Conservation (phyloP, 2,113 vertebrate genomes). For the Xyrauchen texanus region DNA sequence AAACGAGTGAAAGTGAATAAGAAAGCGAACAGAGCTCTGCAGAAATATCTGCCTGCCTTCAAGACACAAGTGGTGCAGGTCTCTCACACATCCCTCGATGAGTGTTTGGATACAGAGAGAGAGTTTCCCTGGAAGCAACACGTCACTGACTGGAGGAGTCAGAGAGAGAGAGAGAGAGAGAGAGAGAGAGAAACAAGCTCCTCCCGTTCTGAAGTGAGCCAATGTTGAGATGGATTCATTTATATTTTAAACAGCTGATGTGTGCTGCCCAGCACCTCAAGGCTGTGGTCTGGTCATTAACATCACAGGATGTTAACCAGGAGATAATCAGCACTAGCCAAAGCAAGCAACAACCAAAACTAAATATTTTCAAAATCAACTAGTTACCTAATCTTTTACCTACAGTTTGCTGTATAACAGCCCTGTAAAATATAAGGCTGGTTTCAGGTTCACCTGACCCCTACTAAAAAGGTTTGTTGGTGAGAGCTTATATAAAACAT, state of each 20-base stretch:
- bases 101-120: conserved; percentile 81
- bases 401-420: no score
- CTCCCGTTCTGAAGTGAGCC: conserved; percentile 63
- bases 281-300: conserved; percentile 27
- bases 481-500: no score
- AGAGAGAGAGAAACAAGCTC: conserved; percentile 67
- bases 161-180: conserved; percentile 62
- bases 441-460: no score
- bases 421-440: no score
- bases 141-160: conserved; percentile 77
- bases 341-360: no score
- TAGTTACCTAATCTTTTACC: no score
- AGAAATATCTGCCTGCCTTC: not conserved
- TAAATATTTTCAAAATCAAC: no score
- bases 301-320: not conserved
- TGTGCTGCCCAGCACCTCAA: conserved; percentile 46
- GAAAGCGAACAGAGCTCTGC: not conserved
- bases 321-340: not conserved
- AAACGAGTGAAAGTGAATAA: no score
- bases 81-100: conserved; percentile 79
- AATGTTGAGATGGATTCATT: conserved; percentile 78
- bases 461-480: no score
- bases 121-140: conserved; percentile 82
- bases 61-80: conserved; percentile 57
- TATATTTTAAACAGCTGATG: conserved; percentile 73